Conservation (phyloP, 2,888 invertebrate genomes). For the Catocala sponsa region DNA sequence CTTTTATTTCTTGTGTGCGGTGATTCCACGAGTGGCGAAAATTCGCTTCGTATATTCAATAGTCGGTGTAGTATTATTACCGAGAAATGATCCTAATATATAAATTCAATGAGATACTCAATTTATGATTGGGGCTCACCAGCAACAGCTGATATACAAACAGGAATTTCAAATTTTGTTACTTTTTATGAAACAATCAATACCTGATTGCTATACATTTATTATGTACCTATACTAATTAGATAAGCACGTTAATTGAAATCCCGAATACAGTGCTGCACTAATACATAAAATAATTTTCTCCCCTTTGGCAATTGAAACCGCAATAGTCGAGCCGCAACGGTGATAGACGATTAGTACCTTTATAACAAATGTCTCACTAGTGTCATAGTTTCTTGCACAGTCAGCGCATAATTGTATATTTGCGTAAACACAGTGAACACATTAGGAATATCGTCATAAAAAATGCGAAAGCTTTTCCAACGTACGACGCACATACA, state of each 20-base stretch:
- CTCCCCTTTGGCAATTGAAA: too few species aligned
- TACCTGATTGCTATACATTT: too few species aligned
- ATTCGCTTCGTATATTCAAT: conserved; percentile 51
- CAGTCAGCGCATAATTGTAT: background rate
- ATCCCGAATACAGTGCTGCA: too few species aligned
- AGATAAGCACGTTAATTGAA: too few species aligned
- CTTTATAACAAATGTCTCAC: too few species aligned
- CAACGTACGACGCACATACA: conserved; percentile 58
- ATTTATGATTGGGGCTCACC: background rate
- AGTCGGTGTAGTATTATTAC: conserved; percentile 2
- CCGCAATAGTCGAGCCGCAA: too few species aligned
- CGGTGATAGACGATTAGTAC: too few species aligned
- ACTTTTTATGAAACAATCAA: too few species aligned
- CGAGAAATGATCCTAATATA: background rate
- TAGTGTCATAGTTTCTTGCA: background rate
- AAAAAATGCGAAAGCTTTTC: conserved; percentile 55
- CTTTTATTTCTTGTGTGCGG: conserved; percentile 76
- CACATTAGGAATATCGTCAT: conserved; percentile 45
- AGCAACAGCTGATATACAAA: too few species aligned
- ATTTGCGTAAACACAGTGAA: background rate
- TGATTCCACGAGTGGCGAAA: conserved; percentile 48
- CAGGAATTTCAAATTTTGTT: too few species aligned
- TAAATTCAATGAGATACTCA: background rate
- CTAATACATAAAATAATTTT: too few species aligned
- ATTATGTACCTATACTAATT: too few species aligned